Conservation (phyloP, 2,797 vertebrate genomes). For the Lepus townsendii region DNA sequence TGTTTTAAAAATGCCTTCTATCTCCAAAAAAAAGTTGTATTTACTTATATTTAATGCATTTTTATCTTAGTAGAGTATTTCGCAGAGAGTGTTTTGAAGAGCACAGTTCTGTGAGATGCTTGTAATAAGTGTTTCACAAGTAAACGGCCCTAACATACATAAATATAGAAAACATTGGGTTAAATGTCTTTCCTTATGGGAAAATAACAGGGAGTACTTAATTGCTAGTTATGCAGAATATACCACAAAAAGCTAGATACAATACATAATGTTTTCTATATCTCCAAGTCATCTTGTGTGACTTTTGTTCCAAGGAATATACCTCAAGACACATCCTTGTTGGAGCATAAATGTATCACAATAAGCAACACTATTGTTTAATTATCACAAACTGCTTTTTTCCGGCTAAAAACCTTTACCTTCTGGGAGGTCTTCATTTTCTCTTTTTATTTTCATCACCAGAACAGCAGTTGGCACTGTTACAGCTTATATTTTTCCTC, state of each 20-base stretch:
- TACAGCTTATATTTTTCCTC: constrained; percentile 32
- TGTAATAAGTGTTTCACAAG: constrained; percentile 35
- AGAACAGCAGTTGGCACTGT: constrained; percentile 15
- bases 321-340: neutral
- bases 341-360: neutral
- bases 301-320: constrained; percentile 47
- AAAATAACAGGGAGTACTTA: neutral
- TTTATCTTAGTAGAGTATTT: neutral
- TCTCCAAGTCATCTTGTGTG: constrained; percentile 4
- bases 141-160: constrained; percentile 43
- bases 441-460: constrained; percentile 14
- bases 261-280: neutral
- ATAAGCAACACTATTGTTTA: neutral
- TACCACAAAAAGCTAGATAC: constrained; percentile 19
- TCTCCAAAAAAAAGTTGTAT: neutral
- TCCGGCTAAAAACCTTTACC: neutral
- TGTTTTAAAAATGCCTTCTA: neutral
- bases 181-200: constrained; percentile 59
- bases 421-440: constrained; percentile 31
- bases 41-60: neutral
- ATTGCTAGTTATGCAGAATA: constrained; percentile 51
- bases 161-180: constrained; percentile 21
- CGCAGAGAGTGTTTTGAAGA: neutral
- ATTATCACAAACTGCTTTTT: neutral
- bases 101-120: neutral